Base-by-base conservation (phyloP, 2,888 invertebrate species). In the Isotomurus palustris region DNA sequence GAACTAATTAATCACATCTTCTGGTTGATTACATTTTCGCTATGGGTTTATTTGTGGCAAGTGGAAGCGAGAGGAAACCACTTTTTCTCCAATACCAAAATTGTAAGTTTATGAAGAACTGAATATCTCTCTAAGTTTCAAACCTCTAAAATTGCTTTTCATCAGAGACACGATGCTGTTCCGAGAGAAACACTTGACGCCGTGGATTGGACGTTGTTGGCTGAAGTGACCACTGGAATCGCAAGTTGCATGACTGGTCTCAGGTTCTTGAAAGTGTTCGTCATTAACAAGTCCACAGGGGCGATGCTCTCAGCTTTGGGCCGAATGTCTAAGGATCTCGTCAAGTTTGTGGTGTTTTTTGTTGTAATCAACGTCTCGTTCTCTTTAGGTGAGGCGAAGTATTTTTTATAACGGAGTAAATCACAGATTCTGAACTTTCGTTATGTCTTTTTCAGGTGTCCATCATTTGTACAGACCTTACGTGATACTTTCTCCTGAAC, bases 231-330 rank as follows among this genome's bases (percentile, higher is more conserved):
- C 44, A 84, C 83, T 73, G 82, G 83, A 43, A 72, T 84, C 12
- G 84, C 84, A 4, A 82, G 83, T 14, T 82, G 85, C 62, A 80
- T 84, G 78, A 81, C 85, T 8, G 85, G 80, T 72, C 80, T 83
- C 67, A 81, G 82, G 70, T 74, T 85, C 28, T 76, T 85, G 74
- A 80, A 81, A 70, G 78, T 83, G 68, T 83, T 83, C 67, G 81
- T 84, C 71, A 74, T 85, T 44, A 81, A 81, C 73, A 81, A 81
- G 72, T 78, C 80, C 73, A 76, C 85, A 57, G 86, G 86, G 45
- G 85, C 85, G 0, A 74, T 85, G 35, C 74, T 74, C 62, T 72
- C 72, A 5, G 66, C 84, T 1, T 75, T 85, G 40, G 83, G 83
- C 14, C 83, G 83, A 74, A 84, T 85, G 84, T 79, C 81, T 28